Evolutionary conservation across 2,113 vertebrate genomes (phyloP).

Genomic region (Triplophysa siluroides): DNA sequence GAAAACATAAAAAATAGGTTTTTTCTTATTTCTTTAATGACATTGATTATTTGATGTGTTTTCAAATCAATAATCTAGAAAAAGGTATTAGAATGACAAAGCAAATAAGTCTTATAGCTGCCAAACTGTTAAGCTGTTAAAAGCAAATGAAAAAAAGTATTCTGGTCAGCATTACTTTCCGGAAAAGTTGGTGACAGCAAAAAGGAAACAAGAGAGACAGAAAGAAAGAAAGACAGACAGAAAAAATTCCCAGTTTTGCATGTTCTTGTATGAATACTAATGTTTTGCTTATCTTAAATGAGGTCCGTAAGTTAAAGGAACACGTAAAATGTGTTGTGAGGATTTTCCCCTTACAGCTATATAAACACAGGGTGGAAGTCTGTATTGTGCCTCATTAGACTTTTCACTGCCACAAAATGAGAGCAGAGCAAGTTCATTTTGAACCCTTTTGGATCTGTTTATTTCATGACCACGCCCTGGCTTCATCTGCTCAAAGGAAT

Average conservation of each 20-base stretch:
- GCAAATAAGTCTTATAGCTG: background rate
- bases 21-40: no score
- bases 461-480: slow-evolving; percentile 52
- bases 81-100: background rate
- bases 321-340: slow-evolving; percentile 48
- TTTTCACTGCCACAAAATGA: slow-evolving; percentile 49
- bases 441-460: slow-evolving; percentile 39
- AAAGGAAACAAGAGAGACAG: background rate
- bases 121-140: background rate
- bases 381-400: slow-evolving; percentile 65
- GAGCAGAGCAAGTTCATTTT: slow-evolving; percentile 32
- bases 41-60: no score
- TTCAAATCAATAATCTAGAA: background rate
- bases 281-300: slow-evolving; percentile 19
- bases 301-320: slow-evolving; percentile 36
- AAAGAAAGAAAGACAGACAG: background rate
- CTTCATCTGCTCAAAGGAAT: slow-evolving; percentile 56
- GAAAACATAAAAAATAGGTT: no score
- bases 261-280: background rate
- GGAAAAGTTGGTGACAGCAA: background rate
- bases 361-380: slow-evolving; percentile 63
- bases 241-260: background rate
- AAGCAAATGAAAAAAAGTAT: background rate
- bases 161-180: slow-evolving; percentile 12
- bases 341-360: slow-evolving; percentile 56